Percentiles rank a stretch among this genome's conserved stretches.
These are phyloP conservation scores for Chaetodon trifasciatus DNA, from an alignment of 2,797 vertebrate genomes.

Conservation along the genomic window DNA sequence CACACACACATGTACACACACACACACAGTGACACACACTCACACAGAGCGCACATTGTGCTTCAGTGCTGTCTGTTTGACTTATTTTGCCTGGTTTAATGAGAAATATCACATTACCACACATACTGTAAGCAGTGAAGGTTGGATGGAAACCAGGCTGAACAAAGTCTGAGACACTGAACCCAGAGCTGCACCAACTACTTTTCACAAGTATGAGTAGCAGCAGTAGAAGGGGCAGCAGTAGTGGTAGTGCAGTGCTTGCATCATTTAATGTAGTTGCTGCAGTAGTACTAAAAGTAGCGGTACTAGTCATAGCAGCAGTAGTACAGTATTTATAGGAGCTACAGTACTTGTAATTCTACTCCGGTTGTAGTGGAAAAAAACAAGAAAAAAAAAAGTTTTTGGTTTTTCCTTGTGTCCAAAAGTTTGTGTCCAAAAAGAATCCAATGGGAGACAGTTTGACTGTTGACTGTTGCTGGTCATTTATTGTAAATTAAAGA, in stretches of 20 bases:
- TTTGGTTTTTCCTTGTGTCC: no score
- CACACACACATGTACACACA: constrained; percentile 32
- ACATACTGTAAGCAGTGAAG: constrained; percentile 24
- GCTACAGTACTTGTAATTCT: no score
- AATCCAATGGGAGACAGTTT: no score
- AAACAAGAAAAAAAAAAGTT: no score
- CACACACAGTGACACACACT: constrained; percentile 32
- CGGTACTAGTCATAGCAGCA: neutral
- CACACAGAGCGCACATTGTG: constrained; percentile 39
- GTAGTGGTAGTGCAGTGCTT: neutral
- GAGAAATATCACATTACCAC: constrained; percentile 64
- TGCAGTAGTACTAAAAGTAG: neutral
- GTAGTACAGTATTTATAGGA: neutral
- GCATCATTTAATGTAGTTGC: neutral
- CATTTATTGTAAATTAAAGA: no score
- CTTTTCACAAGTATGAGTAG: neutral
- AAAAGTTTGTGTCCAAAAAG: no score
- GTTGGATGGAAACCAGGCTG: constrained; percentile 42
- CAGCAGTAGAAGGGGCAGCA: neutral
- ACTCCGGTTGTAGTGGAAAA: neutral
- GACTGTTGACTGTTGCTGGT: no score
- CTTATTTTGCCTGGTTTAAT: constrained; percentile 59
- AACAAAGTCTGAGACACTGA: constrained; percentile 23
- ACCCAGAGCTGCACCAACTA: constrained; percentile 13
- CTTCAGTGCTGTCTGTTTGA: constrained; percentile 63